These are phyloP conservation scores for Saimiri boliviensis DNA, from an alignment of 2,113 vertebrate genomes.

Conservation along the genomic window DNA sequence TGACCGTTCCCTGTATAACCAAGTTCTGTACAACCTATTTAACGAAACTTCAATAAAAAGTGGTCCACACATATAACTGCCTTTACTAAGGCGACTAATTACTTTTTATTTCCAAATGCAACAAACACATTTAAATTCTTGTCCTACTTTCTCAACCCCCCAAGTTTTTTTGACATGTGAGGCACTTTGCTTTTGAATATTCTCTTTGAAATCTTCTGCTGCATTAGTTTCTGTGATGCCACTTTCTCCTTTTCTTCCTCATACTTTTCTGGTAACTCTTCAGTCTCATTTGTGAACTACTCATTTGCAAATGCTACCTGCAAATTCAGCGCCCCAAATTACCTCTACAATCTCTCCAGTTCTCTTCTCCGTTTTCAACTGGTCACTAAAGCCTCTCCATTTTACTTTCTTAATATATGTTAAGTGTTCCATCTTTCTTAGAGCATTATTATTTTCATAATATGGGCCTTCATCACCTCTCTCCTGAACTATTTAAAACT, in stretches of 20 bases:
- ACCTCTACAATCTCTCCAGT: background rate
- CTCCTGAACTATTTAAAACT: background rate
- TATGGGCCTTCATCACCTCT: background rate
- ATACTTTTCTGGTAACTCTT: background rate
- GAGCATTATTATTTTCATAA: background rate
- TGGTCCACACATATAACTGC: background rate
- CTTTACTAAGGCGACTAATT: background rate
- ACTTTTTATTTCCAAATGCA: constrained; percentile 28
- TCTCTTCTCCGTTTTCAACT: background rate
- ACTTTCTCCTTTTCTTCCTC: background rate
- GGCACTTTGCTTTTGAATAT: background rate
- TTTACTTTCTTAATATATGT: background rate
- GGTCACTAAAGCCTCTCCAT: background rate
- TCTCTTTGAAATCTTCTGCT: background rate
- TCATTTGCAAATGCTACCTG: background rate
- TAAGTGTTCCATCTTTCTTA: background rate
- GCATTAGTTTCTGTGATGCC: background rate
- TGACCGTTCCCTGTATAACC: background rate
- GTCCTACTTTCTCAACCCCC: background rate
- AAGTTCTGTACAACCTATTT: background rate
- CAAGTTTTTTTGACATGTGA: background rate
- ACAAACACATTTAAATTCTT: background rate
- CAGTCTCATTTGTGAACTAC: background rate
- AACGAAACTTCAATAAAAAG: background rate
- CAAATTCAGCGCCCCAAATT: background rate